Base-by-base conservation (phyloP, 2,888 invertebrate species). In the Ophioninae sp. region DNA sequence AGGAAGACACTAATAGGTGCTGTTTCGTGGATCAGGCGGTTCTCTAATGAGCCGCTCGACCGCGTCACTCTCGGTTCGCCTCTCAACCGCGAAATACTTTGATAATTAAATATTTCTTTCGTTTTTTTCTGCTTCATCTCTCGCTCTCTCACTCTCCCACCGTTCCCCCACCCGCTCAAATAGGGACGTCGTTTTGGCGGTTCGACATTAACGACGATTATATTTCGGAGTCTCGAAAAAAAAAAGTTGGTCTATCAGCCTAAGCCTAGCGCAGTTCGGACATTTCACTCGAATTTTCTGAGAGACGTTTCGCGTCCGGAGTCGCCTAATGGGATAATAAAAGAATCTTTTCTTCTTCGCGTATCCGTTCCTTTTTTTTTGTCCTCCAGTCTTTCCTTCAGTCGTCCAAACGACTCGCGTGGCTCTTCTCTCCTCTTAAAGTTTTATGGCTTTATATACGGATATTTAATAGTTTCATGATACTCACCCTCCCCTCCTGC, bases 21-120 rank as follows among this genome's bases (percentile, higher is more conserved):
- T 75, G 63, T 78, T 78, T 41, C 74, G 59, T 68, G 76, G 63
- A 79, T 83, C 69, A 74, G 78, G 68, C 67, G 79, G 81, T 68
- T 83, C 81, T 85, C 83, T 85, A 85, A 85, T 85, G 85, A 85
- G 79, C 84, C 76, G 72, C 67, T 81, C 79, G 79, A 77, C 71
- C 83, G 74, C 83, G 85, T 82, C 85, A 83, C 81, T 85, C 83
- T 77, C 71, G 74, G 22, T 73, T 68, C 44, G 72, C 64, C 63
- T 58, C 64, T 69, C 41, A 37, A 77, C 78, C 82, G 82, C 77
- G 79, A 77, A 85, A 84, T 84, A 83, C 77, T 84, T 85, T 84
- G 77, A 74, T 85, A 84, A 84, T 85, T 85, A 81, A 85, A 68
- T 76, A 73, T 23, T 81, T 83, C 78, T 73, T 63, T 51, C 23